phyloP scores from a whole-genome alignment of 2,797 vertebrate species.

The Helarctos malayanus region DNA sequence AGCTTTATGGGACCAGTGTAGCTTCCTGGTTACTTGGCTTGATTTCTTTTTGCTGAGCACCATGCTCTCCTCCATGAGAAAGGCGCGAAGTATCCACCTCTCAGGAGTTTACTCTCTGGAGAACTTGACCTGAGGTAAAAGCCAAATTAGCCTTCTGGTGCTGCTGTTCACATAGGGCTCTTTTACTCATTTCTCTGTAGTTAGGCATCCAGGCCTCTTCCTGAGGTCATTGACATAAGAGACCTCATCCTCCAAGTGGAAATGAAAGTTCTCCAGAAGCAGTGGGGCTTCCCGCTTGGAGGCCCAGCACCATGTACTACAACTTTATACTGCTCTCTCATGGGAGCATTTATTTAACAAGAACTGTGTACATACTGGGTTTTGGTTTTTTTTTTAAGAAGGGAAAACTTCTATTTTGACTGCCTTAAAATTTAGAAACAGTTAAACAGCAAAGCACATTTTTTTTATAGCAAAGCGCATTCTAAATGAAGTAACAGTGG shows the following conservation, averaged over 20 bases:
- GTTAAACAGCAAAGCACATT: not conserved
- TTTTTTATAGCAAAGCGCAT: not conserved
- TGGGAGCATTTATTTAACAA: not conserved
- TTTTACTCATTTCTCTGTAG: not conserved
- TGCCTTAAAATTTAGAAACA: not conserved
- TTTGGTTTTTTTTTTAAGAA: not conserved
- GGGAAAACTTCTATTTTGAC: not conserved
- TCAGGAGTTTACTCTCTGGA: not conserved
- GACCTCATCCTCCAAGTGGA: not conserved
- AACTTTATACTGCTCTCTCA: not conserved
- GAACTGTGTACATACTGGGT: not conserved
- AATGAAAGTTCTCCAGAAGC: not conserved
- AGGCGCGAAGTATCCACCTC: not conserved
- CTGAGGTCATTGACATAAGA: not conserved
- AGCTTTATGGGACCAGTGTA: not conserved
- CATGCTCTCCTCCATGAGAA: not conserved
- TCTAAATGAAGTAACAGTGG: not conserved
- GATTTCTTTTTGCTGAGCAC: not conserved
- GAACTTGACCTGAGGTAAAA: not conserved
- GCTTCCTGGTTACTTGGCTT: not conserved
- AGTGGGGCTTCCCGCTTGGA: slow-evolving; percentile 4
- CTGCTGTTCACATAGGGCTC: not conserved
- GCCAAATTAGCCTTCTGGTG: not conserved
- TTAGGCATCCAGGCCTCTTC: not conserved
- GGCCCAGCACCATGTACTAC: not conserved